Base-by-base conservation (phyloP, 2,113 vertebrate genomes). In the Malurus cyaneus region DNA sequence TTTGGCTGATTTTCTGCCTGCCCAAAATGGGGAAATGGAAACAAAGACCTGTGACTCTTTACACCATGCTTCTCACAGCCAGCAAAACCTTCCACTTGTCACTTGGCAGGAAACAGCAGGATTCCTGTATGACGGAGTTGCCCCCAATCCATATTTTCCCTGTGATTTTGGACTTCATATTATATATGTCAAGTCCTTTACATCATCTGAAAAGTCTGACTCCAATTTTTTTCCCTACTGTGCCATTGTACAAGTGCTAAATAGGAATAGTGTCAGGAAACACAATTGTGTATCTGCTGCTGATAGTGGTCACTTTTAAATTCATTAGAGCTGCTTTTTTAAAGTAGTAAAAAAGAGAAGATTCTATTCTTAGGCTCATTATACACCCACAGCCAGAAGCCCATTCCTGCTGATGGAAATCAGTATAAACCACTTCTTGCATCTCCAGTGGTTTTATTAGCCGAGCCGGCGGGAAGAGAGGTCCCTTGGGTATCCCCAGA, bases 1-100 rank as follows among this genome's bases (percentile, higher is more conserved):
- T 92, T 78, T 89, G 92, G 70, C 53, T 69, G 49, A 18, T 71
- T 94, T 93, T 91, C 89, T 16, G 41, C 53, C 52, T 64, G 47
- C 49, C 14, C 1, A 8, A 79, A 82, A 32, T 0, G 1, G 14
- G 25, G 14, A 84, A 76, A 66, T 84, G 64, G 80, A 92, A 94
- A 85, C 16, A 80, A 87, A 89, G 46, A 78, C 12, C 5, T 53
- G 18, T 57, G 42, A 70, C 18, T 54, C 34, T 56, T 31, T 59
- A 54, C 23, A 53, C 39, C 2, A 1, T n/a, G 12, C 32, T 57
- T 4, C 52, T 83, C 26, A 50, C 20, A 67, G 44, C 28, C 72
- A 67, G 31, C 28, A 91, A 73, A 96, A 84, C 32, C 46, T 72
- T 66, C 65, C 29, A 23, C 18, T 65, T 72, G 41, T 24, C 16